phyloP scores from a whole-genome alignment of 2,797 vertebrate species.

The Paedocypris micromegethes region DNA sequence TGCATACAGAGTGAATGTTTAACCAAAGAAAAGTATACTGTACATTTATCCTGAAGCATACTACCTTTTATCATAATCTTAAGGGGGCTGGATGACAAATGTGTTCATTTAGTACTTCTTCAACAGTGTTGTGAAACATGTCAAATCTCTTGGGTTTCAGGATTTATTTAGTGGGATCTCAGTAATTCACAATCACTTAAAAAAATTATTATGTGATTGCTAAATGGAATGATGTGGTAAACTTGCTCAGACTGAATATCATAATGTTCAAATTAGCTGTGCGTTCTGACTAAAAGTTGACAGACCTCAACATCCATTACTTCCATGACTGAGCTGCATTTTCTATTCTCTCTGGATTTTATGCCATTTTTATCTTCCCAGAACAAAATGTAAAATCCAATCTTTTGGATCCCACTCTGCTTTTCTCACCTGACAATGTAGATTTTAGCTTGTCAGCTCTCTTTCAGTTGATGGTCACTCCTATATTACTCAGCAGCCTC shows the following conservation, averaged over 20 bases:
- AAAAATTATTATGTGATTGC: too few relatives aligned
- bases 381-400: constrained; percentile 48
- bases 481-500: constrained; percentile 42
- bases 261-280: not conserved
- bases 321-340: constrained; percentile 31
- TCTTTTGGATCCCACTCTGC: constrained; percentile 34
- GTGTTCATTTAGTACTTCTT: too few relatives aligned
- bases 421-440: constrained; percentile 38
- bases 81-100: too few relatives aligned
- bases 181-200: too few relatives aligned
- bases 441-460: constrained; percentile 29
- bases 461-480: constrained; percentile 45
- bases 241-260: not conserved
- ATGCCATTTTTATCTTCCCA: constrained; percentile 51
- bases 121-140: too few relatives aligned
- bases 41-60: too few relatives aligned
- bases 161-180: too few relatives aligned
- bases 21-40: too few relatives aligned
- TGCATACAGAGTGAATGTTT: too few relatives aligned
- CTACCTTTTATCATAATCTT: too few relatives aligned
- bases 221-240: too few relatives aligned
- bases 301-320: constrained; percentile 8
- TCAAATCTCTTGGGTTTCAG: too few relatives aligned
- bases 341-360: constrained; percentile 50
- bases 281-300: constrained; percentile 22